phyloP scores from a whole-genome alignment of 2,113 vertebrate genomes.

The Hemicordylus capensis region DNA sequence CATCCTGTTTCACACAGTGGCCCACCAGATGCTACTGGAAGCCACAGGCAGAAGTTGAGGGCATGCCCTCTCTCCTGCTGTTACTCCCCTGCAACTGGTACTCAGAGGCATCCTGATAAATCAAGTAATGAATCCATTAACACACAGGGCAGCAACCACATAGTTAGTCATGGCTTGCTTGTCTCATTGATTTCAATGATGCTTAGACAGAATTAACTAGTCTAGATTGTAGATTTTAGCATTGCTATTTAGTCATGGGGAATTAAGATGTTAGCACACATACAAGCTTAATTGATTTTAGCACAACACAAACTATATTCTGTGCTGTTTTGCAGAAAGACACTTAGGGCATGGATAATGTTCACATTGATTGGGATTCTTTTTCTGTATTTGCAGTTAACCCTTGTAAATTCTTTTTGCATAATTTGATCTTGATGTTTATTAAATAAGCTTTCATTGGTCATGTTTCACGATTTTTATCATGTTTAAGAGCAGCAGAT shows the following conservation, averaged over 20 bases:
- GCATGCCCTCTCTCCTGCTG: too few relatives aligned
- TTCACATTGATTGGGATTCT: neutral
- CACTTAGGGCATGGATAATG: neutral
- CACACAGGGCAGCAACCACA: too few relatives aligned
- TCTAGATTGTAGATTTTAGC: too few relatives aligned
- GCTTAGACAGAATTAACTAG: too few relatives aligned
- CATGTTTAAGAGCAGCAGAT: neutral
- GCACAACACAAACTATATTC: neutral
- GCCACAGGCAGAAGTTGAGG: too few relatives aligned
- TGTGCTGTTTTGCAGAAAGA: neutral
- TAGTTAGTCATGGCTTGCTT: too few relatives aligned
- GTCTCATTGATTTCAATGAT: too few relatives aligned
- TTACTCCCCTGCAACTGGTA: too few relatives aligned
- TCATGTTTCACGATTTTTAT: neutral
- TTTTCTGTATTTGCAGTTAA: neutral
- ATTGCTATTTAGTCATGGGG: neutral
- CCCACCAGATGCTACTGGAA: too few relatives aligned
- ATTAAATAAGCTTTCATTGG: neutral
- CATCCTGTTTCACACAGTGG: too few relatives aligned
- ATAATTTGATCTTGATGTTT: neutral
- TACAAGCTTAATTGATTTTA: neutral
- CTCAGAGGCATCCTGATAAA: too few relatives aligned
- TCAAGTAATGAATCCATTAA: too few relatives aligned
- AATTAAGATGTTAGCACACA: slow-evolving; percentile 12
- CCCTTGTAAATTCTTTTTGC: neutral